A percentile compares a stretch with the other conserved stretches of the same genome.
These are phyloP conservation scores for Drosophila cognata DNA, from an alignment of 2,888 invertebrate species.

Conservation along the genomic window DNA sequence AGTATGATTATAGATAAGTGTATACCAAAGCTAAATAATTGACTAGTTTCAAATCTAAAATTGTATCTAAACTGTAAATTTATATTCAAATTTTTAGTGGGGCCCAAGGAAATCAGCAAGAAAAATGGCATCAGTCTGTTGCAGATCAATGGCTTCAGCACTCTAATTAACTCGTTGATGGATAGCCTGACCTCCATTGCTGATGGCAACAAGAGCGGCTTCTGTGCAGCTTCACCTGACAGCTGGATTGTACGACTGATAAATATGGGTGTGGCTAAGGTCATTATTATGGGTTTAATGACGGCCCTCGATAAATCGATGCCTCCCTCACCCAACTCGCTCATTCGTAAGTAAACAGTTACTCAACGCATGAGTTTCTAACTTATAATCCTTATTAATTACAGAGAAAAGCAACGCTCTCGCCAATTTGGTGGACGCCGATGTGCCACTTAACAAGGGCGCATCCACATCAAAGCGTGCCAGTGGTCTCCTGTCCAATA, in stretches of 20 bases:
- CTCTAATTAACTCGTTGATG: slow-evolving; percentile 57
- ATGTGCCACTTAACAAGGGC: slow-evolving; percentile 26
- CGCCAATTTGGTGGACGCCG: slow-evolving; percentile 33
- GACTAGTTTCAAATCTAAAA: neutral
- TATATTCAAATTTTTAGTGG: slow-evolving; percentile 44
- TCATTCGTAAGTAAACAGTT: slow-evolving; percentile 29
- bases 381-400: neutral
- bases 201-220: slow-evolving; percentile 54
- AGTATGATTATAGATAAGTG: neutral
- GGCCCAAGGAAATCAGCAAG: slow-evolving; percentile 33
- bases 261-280: slow-evolving; percentile 59
- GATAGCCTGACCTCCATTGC: slow-evolving; percentile 59
- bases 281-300: slow-evolving; percentile 59
- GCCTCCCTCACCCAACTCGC: slow-evolving; percentile 2
- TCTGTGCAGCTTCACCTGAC: slow-evolving; percentile 59
- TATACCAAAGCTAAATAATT: neutral
- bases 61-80: neutral
- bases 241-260: slow-evolving; percentile 67
- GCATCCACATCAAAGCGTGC: slow-evolving; percentile 46
- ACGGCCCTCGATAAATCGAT: slow-evolving; percentile 56
- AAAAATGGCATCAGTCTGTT: slow-evolving; percentile 25
- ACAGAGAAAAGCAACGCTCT: slow-evolving; percentile 30
- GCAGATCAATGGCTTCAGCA: slow-evolving; percentile 63
- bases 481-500: slow-evolving; percentile 20
- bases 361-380: rapidly evolving